Evolutionary conservation across 1,140 invertebrate species (phyloP).

Genomic region (Meteorus sp.): DNA sequence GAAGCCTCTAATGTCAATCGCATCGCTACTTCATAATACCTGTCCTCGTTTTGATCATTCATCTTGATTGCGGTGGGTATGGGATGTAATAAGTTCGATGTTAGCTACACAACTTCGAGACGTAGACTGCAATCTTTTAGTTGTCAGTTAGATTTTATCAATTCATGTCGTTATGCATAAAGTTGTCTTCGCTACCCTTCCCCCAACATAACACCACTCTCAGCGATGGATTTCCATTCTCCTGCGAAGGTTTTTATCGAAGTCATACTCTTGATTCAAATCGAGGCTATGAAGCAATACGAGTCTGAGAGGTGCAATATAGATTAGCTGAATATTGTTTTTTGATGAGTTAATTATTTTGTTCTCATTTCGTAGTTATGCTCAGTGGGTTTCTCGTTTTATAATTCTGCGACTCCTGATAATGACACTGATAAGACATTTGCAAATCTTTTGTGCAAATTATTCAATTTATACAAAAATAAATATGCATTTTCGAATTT

Average conservation of each 20-base stretch:
- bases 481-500: no score
- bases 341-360: no score
- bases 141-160: no score
- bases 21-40: slow-evolving; percentile 59
- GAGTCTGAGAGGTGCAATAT: neutral
- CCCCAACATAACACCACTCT: neutral
- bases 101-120: neutral
- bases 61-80: neutral
- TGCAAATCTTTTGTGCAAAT: no score
- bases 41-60: slow-evolving; percentile 38
- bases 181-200: no score
- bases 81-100: neutral
- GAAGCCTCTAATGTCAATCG: slow-evolving; percentile 59
- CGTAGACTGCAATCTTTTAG: neutral
- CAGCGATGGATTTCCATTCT: slow-evolving; percentile 22
- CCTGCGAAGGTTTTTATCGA: slow-evolving; percentile 23
- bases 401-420: no score
- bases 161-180: no score
- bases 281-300: neutral
- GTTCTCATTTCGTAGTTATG: no score
- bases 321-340: no score
- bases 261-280: neutral
- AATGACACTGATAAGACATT: no score
- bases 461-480: no score
- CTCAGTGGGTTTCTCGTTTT: no score